Conservation (phyloP, 2,888 invertebrate genomes). For the Cyclophora albipunctata region DNA sequence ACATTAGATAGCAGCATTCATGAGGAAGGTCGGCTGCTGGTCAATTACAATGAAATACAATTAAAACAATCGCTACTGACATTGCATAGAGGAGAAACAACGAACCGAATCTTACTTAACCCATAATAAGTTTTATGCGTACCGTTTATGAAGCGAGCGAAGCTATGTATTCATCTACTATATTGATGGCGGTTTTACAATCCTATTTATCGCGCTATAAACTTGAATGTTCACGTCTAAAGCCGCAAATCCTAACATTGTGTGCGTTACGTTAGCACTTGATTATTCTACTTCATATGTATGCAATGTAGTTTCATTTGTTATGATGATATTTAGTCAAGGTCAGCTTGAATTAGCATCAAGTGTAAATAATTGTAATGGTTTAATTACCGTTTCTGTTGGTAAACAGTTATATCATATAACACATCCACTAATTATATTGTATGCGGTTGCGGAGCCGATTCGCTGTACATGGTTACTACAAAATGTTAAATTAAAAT, state of each 20-base stretch:
- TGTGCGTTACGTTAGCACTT: constrained; percentile 3
- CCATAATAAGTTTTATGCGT: no score
- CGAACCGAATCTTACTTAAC: no score
- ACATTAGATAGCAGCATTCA: no score
- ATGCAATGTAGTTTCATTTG: constrained; percentile 8
- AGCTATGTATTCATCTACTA: not conserved
- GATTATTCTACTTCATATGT: constrained; percentile 5
- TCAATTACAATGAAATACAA: no score
- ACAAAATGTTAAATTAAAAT: constrained; percentile 4
- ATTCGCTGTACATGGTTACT: not conserved
- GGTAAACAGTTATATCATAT: constrained; percentile 2
- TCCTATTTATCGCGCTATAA: constrained; percentile 17
- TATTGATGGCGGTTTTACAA: constrained; percentile 5
- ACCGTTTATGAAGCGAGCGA: no score
- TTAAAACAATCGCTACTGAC: no score
- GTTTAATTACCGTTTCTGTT: constrained; percentile 1
- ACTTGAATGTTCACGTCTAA: constrained; percentile 10
- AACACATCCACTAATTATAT: not conserved
- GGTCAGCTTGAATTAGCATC: constrained; percentile 7
- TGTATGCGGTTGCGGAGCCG: not conserved
- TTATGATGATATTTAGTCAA: constrained; percentile 9
- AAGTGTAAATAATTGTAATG: constrained; percentile 5
- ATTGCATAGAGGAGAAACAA: no score
- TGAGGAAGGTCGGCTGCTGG: no score
- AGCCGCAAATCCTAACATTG: constrained; percentile 11